A percentile compares a stretch with the other conserved stretches of the same genome.
Evolutionary conservation across 2,797 vertebrate genomes (phyloP).

Genomic region (Furcifer pardalis): DNA sequence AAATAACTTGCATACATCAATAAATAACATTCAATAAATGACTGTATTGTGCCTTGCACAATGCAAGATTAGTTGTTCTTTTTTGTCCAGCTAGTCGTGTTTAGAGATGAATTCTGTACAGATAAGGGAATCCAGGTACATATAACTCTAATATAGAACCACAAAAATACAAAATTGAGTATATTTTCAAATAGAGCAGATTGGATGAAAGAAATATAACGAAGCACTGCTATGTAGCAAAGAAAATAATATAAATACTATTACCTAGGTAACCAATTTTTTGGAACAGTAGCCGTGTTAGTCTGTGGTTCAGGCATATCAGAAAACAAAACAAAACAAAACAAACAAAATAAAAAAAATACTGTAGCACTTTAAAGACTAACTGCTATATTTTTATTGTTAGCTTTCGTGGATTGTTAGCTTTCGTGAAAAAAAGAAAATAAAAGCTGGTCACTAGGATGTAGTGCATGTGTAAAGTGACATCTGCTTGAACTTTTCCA

Average conservation of each 20-base stretch:
- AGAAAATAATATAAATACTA: neutral
- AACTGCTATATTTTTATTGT: too few species aligned
- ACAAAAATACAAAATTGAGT: neutral
- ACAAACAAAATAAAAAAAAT: too few species aligned
- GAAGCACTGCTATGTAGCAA: neutral
- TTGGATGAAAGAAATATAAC: conserved; percentile 33
- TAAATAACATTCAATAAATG: neutral
- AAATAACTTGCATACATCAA: conserved; percentile 18
- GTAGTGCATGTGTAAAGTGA: too few species aligned
- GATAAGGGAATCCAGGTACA: neutral
- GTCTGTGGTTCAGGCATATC: too few species aligned
- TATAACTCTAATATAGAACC: neutral
- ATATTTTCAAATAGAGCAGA: conserved; percentile 10
- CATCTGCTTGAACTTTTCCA: too few species aligned
- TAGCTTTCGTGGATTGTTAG: too few species aligned
- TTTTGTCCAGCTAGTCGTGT: neutral
- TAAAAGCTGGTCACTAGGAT: too few species aligned
- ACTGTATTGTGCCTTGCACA: neutral
- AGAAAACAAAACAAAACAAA: too few species aligned
- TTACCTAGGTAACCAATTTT: too few species aligned
- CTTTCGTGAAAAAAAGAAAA: too few species aligned
- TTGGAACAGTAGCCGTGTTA: too few species aligned
- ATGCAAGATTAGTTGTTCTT: neutral
- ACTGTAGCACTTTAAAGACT: too few species aligned
- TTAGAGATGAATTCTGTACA: neutral